These are phyloP conservation scores for Mesoclemmys tuberculata DNA, from an alignment of 2,113 vertebrate genomes.

Conservation along the genomic window DNA sequence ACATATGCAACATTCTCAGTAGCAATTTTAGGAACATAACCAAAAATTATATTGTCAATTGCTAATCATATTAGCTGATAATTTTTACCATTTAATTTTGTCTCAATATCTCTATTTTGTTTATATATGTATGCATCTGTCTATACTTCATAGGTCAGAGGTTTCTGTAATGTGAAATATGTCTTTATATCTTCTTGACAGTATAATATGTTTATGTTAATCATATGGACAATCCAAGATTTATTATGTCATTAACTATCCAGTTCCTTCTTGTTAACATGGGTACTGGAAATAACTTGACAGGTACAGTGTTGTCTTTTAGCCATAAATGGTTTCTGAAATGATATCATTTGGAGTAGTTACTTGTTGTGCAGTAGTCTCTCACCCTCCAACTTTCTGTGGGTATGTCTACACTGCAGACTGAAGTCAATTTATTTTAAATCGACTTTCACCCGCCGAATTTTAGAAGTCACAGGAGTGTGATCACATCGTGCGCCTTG, in stretches of 20 bases:
- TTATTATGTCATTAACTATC: slow-evolving; percentile 15
- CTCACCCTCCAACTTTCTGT: background rate
- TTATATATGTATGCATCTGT: background rate
- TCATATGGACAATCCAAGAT: slow-evolving; percentile 3
- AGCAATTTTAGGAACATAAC: slow-evolving; percentile 35
- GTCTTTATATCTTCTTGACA: background rate
- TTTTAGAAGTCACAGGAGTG: too few relatives aligned
- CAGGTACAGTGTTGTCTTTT: background rate
- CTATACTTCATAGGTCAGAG: background rate
- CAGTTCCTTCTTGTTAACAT: background rate
- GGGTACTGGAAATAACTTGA: background rate
- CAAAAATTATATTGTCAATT: background rate
- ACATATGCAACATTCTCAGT: slow-evolving; percentile 43
- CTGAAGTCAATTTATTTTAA: too few relatives aligned
- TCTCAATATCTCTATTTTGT: background rate
- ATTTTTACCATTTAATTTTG: slow-evolving; percentile 60
- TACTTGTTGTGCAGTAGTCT: background rate
- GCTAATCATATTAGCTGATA: slow-evolving; percentile 31
- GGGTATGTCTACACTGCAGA: too few relatives aligned
- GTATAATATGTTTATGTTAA: background rate
- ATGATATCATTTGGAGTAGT: background rate
- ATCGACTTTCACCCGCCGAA: too few relatives aligned
- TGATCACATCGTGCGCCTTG: too few relatives aligned
- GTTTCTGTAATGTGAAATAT: background rate
- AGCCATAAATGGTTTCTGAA: background rate